Evolutionary conservation across 2,113 vertebrate species (phyloP).

Genomic region (Parotia lawesii): DNA sequence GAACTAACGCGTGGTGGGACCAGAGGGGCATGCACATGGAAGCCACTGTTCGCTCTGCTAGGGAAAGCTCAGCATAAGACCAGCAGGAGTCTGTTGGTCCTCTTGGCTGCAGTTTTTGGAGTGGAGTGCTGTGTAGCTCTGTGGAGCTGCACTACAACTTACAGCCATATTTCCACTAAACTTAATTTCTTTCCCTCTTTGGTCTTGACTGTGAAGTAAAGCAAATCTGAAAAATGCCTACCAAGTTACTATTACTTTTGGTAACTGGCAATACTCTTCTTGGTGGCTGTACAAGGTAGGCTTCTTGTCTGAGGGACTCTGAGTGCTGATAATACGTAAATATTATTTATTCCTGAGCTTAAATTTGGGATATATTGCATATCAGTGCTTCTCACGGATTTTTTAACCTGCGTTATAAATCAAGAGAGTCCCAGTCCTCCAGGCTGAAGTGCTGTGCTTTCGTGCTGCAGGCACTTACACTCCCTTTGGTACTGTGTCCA

Average conservation of each 20-base stretch:
- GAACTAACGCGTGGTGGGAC: rapidly evolving
- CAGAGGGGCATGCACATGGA: background rate
- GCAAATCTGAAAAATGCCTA: background rate
- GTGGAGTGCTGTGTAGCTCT: rapidly evolving
- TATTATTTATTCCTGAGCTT: background rate
- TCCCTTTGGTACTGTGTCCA: background rate
- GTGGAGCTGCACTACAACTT: background rate
- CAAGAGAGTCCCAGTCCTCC: too few relatives aligned
- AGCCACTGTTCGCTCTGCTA: background rate
- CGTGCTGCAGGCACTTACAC: rapidly evolving
- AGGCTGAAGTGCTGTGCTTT: rapidly evolving
- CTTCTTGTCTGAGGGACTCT: background rate
- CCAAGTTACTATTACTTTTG: background rate
- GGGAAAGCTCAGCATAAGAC: rapidly evolving
- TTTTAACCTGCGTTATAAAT: background rate
- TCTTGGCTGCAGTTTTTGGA: background rate
- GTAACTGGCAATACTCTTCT: background rate
- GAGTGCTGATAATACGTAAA: background rate
- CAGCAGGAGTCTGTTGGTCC: background rate
- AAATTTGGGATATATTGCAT: background rate
- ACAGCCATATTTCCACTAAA: rapidly evolving
- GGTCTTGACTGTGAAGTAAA: background rate
- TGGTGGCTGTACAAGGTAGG: background rate
- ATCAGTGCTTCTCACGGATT: background rate
- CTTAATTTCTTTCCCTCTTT: background rate